A percentile compares a stretch with the other conserved stretches of the same genome.
These are phyloP conservation scores for Eupithecia abbreviata DNA, from an alignment of 2,888 invertebrate genomes.

Conservation along the genomic window DNA sequence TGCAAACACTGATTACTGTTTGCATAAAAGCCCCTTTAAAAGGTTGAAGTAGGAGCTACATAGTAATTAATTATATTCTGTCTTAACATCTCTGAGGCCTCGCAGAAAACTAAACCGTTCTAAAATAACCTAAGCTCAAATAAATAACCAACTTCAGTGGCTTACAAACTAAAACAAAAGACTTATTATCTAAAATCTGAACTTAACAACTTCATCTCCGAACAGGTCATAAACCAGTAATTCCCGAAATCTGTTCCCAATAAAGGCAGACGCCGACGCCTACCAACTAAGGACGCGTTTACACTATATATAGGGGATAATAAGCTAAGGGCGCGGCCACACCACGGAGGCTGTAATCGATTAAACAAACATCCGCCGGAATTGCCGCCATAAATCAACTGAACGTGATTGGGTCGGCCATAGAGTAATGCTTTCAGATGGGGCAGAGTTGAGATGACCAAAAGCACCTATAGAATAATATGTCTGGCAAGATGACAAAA, in stretches of 20 bases:
- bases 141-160: neutral
- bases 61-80: neutral
- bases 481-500: neutral
- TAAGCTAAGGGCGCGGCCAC: slow-evolving; percentile 37
- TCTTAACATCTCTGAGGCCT: neutral
- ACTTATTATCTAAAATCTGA: neutral
- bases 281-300: neutral
- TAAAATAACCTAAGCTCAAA: neutral
- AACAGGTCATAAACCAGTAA: slow-evolving; percentile 22
- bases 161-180: neutral
- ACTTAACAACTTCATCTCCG: slow-evolving; percentile 14
- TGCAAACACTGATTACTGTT: too few relatives aligned
- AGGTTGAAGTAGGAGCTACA: too few relatives aligned
- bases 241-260: slow-evolving; percentile 45
- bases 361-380: slow-evolving; percentile 81
- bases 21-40: too few relatives aligned
- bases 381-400: slow-evolving; percentile 73
- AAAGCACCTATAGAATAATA: neutral
- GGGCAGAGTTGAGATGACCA: neutral
- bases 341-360: slow-evolving; percentile 68
- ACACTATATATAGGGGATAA: neutral
- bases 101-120: neutral
- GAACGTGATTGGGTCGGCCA: slow-evolving; percentile 67
- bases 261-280: slow-evolving; percentile 43
- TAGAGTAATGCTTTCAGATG: slow-evolving; percentile 47